A percentile compares a stretch with the other conserved stretches of the same genome.
Evolutionary conservation across 2,888 invertebrate species (phyloP).

Genomic region (Tetranychus piercei): DNA sequence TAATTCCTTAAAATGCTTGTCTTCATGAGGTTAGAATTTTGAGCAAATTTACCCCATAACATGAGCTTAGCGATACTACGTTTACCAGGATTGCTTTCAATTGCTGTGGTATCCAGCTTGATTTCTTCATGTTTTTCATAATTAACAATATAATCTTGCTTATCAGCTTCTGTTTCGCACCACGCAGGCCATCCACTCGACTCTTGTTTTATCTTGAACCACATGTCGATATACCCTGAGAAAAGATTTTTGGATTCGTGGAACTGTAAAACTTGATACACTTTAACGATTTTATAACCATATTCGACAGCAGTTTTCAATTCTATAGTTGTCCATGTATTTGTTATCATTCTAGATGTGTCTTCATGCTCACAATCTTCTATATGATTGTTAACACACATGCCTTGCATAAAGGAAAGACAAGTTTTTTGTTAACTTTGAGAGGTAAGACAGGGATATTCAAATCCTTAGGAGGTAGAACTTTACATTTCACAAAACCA

Average conservation of each 20-base stretch:
- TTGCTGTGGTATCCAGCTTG: background rate
- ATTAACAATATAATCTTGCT: slow-evolving; percentile 23
- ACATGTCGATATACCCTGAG: slow-evolving; percentile 28
- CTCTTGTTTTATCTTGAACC: slow-evolving; percentile 29
- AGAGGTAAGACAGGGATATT: slow-evolving; percentile 29
- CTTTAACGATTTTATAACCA: slow-evolving; percentile 27
- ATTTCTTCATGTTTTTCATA: background rate
- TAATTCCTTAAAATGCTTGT: background rate
- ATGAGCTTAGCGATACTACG: background rate
- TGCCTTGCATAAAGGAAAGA: slow-evolving; percentile 28
- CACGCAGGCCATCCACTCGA: slow-evolving; percentile 27
- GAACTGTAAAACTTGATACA: slow-evolving; percentile 28
- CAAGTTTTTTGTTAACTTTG: slow-evolving; percentile 25
- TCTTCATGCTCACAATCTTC: slow-evolving; percentile 16
- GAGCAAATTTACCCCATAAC: background rate
- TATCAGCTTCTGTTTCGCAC: slow-evolving; percentile 25
- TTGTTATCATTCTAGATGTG: slow-evolving; percentile 25
- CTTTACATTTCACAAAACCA: slow-evolving; percentile 22
- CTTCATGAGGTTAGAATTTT: background rate
- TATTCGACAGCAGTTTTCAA: slow-evolving; percentile 26
- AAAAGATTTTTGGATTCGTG: slow-evolving; percentile 28
- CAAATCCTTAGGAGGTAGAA: slow-evolving; percentile 27
- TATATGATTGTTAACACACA: slow-evolving; percentile 23
- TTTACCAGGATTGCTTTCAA: background rate
- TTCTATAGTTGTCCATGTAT: slow-evolving; percentile 29